These are phyloP conservation scores for Oegoconia quadripuncta DNA, from an alignment of 2,888 invertebrate species.

Conservation along the genomic window DNA sequence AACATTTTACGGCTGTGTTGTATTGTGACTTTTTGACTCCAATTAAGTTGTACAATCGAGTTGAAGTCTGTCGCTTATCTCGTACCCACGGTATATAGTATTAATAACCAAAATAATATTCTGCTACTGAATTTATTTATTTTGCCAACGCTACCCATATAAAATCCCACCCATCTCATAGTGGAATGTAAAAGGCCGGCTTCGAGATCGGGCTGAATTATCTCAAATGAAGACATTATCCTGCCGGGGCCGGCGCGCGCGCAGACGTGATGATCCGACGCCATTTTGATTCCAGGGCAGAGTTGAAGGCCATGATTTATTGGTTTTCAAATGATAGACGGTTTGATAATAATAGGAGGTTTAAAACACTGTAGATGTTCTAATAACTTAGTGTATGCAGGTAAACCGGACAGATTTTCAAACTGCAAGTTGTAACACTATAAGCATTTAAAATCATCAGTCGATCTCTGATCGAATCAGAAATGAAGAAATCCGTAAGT, in stretches of 20 bases:
- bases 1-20: too few relatives aligned
- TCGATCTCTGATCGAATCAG: too few relatives aligned
- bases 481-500: too few relatives aligned
- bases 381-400: background rate
- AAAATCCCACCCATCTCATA: conserved; percentile 52
- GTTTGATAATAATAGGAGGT: background rate
- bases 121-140: background rate
- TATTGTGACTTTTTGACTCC: too few relatives aligned
- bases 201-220: conserved; percentile 48
- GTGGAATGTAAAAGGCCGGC: conserved; percentile 46
- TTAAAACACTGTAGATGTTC: background rate
- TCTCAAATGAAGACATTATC: conserved; percentile 75
- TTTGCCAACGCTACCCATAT: conserved; percentile 33
- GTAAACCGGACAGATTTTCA: too few relatives aligned
- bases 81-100: too few relatives aligned
- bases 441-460: background rate
- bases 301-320: conserved; percentile 39
- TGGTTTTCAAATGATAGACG: conserved; percentile 6
- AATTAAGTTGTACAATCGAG: too few relatives aligned
- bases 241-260: conserved; percentile 46
- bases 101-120: background rate
- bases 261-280: conserved; percentile 21
- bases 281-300: conserved; percentile 36
- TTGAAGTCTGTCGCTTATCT: too few relatives aligned
- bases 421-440: too few relatives aligned